Base-by-base conservation (phyloP, 2,888 invertebrate species). In the Drosophila picticornis region DNA sequence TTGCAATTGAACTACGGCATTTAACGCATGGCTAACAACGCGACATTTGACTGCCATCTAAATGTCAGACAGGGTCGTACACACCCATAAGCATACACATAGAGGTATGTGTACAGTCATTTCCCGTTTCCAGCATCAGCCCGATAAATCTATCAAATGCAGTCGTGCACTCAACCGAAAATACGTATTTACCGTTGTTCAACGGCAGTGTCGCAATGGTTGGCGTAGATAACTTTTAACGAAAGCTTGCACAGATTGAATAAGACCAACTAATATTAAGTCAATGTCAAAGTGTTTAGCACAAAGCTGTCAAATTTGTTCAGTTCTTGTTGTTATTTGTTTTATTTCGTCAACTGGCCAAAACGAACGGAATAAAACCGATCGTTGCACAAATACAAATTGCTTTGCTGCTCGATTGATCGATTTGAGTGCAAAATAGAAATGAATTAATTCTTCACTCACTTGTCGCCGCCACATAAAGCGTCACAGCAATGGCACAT, bases 401-500 rank as follows among this genome's bases (percentile, higher is more conserved):
- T 27, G 27, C n/a, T n/a, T 22, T 53, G 16, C 32, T 38, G 13
- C 13, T 56, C 38, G 38, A 29, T 38, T 27, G 29, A 65, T 69
- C 57, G 69, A 60, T 63, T 52, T 22, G 25, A 46, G 10, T 19
- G 5, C 19, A 62, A 43, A 29, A 43, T 22, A 38, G 25, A 51
- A n/a, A 27, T 36, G 13, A 66, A 60, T 31, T 32, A 58, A 52
- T 56, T 32, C n/a, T 46, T 66, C 88, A 93, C 93, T 93, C 92
- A 93, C 93, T 92, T 88, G 92, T 83, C 72, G 91, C 87, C 66
- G 90, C 91, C 83, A 92, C 88, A 88, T 91, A 91, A 64, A 93
- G 83, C 75, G 91, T 85, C 73, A 91, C 92, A 74, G 91, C 91
- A 85, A 93, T 90, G 88, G 91, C 91, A 91, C 92, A 91, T 78